Percentiles rank a stretch among this genome's conserved stretches.
phyloP scores from a whole-genome alignment of 2,797 vertebrate genomes.

The Notamacropus eugenii region DNA sequence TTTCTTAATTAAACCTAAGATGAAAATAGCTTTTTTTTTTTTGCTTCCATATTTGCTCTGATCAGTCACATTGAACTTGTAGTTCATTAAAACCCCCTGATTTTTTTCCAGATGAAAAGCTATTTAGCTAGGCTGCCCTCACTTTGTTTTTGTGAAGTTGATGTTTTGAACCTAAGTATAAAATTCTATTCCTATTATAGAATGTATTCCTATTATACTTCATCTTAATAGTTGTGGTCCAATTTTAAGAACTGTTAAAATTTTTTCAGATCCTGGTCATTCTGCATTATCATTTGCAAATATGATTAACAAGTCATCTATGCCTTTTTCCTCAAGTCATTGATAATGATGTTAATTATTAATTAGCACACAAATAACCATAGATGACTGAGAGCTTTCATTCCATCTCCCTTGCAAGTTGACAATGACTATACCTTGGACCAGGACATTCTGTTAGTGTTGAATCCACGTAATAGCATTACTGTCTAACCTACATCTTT shows the following conservation, averaged over 20 bases:
- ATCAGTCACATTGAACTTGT: neutral
- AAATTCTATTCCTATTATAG: neutral
- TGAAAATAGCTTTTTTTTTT: neutral
- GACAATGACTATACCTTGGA: neutral
- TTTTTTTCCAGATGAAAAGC: neutral
- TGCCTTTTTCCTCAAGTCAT: neutral
- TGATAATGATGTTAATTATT: neutral
- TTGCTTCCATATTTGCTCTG: too few species aligned
- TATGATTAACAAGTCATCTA: neutral
- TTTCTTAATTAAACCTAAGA: neutral
- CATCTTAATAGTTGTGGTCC: neutral
- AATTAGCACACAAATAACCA: neutral
- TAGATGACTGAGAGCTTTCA: neutral
- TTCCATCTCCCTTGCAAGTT: neutral
- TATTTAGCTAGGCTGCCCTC: neutral
- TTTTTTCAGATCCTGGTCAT: neutral
- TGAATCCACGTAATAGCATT: neutral
- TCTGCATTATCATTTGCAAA: neutral
- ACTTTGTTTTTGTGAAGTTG: neutral
- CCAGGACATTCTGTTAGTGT: neutral
- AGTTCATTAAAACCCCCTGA: neutral
- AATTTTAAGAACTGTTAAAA: neutral
- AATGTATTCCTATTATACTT: neutral
- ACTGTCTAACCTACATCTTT: neutral
- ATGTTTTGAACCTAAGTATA: neutral